These are phyloP conservation scores for Tautogolabrus adspersus DNA, from an alignment of 2,113 vertebrate species.

Conservation along the genomic window DNA sequence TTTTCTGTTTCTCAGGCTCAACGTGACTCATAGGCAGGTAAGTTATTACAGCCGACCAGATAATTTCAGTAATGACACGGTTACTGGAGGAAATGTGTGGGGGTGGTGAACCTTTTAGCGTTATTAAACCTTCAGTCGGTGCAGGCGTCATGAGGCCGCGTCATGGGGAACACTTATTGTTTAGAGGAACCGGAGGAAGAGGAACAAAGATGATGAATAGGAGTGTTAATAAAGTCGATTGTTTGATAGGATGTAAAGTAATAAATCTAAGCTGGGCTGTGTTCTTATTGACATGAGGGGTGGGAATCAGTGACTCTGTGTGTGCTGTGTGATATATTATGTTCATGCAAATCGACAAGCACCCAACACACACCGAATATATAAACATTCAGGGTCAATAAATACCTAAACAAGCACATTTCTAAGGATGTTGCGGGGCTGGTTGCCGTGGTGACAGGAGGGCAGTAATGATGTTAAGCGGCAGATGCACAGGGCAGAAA, in stretches of 20 bases:
- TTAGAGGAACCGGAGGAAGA: conserved; percentile 20
- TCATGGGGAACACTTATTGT: conserved; percentile 26
- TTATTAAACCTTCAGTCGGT: conserved; percentile 75
- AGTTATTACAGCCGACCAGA: conserved; percentile 53
- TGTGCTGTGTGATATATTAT: conserved; percentile 18
- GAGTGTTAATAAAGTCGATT: conserved; percentile 65
- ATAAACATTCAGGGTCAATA: conserved; percentile 34
- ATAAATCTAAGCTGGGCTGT: conserved; percentile 54
- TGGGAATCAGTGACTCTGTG: conserved; percentile 33
- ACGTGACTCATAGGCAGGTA: conserved; percentile 30
- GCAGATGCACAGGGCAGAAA: conserved; percentile 62
- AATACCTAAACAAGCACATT: conserved; percentile 62
- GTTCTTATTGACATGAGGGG: conserved; percentile 44
- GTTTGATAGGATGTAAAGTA: conserved; percentile 62
- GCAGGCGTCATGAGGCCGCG: conserved; percentile 10
- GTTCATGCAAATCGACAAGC: conserved; percentile 6
- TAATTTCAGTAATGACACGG: conserved; percentile 67
- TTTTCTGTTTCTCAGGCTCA: conserved; percentile 11
- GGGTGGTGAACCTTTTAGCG: conserved; percentile 72
- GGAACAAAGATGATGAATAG: conserved; percentile 37
- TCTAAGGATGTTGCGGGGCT: conserved; percentile 60
- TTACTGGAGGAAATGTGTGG: conserved; percentile 50
- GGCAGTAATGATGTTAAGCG: conserved; percentile 74
- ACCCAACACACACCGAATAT: not conserved
- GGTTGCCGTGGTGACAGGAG: conserved; percentile 79